Base-by-base conservation (phyloP, 1,140 invertebrate species). In the Amyelois transitella region DNA sequence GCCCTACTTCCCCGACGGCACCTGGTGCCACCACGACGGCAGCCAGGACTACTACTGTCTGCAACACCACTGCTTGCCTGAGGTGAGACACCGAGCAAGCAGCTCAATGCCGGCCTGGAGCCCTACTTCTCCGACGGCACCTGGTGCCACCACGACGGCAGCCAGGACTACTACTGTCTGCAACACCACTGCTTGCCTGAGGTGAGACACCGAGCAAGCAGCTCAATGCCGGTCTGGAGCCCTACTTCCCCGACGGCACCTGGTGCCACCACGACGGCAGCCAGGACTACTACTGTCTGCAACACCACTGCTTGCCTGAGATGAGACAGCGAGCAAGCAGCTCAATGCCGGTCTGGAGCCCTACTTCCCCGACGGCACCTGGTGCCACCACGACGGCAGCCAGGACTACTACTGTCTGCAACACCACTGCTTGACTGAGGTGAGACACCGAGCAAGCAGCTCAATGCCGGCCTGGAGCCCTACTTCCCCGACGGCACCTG, bases 401-500 rank as follows among this genome's bases (percentile, higher is more conserved):
- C 84, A 88, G 32, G 87, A 94, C 69, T 94, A 93, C 75, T 95
- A 91, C 68, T 95, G 94, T 61, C 81, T 92, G 19, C 91, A 94
- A 47, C 93, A 94, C 74, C 91, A 93, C 93, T 90, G 90, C 0
- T 95, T 91, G 81, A 75, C 1, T 0, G 92, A 93, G 82, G 91
- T 91, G 95, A 94, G 71, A 92, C 94, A 0, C 94, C 94, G 1
- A 84, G 93, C 2, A 82, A 94, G 2, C 93, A 95, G 78, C 84
- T 95, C 24, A 94, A 94, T 70, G 92, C 92, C 20, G 93, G 92
- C 6, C 78, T 93, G 5, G 91, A 94, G 62, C 91, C 94, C 0
- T 94, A 94, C 77, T 94, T 94, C 70, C 94, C 94, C 0, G 94
- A 95, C 80, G 94, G 94, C 1, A 95, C 94, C 3, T 94, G 93